phyloP scores from a whole-genome alignment of 1,140 invertebrate species.

The Ylistrum balloti region DNA sequence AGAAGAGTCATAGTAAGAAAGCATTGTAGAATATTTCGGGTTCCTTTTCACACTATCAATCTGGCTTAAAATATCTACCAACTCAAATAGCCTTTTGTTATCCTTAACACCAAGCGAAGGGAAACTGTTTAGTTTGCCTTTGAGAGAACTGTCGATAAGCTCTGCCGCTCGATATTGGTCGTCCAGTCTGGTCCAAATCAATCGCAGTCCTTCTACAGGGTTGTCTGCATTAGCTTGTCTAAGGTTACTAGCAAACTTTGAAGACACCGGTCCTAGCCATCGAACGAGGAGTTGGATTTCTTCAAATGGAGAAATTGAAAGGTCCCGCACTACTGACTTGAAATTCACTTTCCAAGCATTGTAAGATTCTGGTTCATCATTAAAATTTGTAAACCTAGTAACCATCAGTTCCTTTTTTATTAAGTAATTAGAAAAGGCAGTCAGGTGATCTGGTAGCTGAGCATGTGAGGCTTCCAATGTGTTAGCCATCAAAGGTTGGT shows the following conservation, averaged over 20 bases:
- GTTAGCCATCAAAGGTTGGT: too few relatives aligned
- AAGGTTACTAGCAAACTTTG: conserved; percentile 36
- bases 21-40: background rate
- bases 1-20: conserved; percentile 49
- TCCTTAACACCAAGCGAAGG: conserved; percentile 42
- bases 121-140: conserved; percentile 34
- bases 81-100: background rate
- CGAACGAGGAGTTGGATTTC: conserved; percentile 54
- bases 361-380: conserved; percentile 48
- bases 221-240: conserved; percentile 42
- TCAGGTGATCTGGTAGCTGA: too few relatives aligned
- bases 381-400: conserved; percentile 44
- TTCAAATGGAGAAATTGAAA: conserved; percentile 43
- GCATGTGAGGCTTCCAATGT: too few relatives aligned
- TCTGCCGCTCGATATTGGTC: conserved; percentile 49
- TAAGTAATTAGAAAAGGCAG: too few relatives aligned
- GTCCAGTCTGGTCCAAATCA: conserved; percentile 51
- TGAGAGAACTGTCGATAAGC: conserved; percentile 43
- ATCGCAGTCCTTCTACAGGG: background rate
- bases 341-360: conserved; percentile 54
- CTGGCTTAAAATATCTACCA: conserved; percentile 40
- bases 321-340: conserved; percentile 4
- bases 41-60: conserved; percentile 47
- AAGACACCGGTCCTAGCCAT: conserved; percentile 53
- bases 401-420: conserved; percentile 59